Conservation (phyloP, 1,140 invertebrate species). For the Drosophila insularis region DNA sequence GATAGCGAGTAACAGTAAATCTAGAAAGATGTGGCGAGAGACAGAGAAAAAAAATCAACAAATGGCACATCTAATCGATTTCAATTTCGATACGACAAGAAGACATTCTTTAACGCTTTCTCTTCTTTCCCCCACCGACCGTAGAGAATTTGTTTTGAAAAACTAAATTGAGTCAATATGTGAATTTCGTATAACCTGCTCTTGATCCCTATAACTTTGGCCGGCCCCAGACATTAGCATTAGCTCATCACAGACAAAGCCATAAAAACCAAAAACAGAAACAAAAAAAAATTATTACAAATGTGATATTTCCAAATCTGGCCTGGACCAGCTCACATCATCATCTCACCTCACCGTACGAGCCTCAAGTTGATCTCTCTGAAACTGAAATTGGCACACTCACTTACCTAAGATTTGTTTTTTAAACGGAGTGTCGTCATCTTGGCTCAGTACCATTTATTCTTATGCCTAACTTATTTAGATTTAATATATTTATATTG, state of each 20-base stretch:
- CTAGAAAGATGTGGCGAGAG: neutral
- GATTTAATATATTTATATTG: neutral
- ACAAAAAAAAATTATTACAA: neutral
- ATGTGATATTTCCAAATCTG: neutral
- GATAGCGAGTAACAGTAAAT: neutral
- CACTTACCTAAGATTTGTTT: neutral
- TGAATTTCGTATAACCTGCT: too few species aligned
- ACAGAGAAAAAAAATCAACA: neutral
- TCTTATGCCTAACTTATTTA: conserved; percentile 6
- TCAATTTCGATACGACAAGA: neutral
- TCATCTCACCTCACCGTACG: neutral
- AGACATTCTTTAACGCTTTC: conserved; percentile 8
- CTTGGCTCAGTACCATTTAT: neutral
- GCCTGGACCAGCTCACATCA: neutral
- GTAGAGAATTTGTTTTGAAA: neutral
- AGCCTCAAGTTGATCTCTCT: conserved; percentile 3
- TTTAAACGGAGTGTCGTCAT: neutral
- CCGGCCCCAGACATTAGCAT: neutral
- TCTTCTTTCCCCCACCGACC: neutral
- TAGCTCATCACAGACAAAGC: neutral
- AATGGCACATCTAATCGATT: conserved; percentile 33
- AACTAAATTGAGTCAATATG: neutral
- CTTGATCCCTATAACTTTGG: neutral
- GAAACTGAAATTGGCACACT: neutral
- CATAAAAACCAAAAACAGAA: neutral